A percentile compares a stretch with the other conserved stretches of the same genome.
Evolutionary conservation across 2,797 vertebrate species (phyloP).

Genomic region (Melopsittacus undulatus): DNA sequence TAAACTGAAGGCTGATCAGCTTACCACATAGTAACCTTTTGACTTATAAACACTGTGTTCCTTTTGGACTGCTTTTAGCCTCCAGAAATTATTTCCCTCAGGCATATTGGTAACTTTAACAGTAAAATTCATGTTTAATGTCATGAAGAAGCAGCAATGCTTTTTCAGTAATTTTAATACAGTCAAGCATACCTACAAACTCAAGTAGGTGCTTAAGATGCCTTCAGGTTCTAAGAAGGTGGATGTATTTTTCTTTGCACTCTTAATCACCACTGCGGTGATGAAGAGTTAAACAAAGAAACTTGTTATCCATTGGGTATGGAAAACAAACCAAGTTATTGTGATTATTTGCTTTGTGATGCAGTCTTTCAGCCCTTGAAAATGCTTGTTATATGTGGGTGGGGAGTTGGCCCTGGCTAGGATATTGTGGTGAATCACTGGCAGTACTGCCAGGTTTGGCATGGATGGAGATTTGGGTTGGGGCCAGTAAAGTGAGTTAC

Average conservation of each 20-base stretch:
- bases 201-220: not conserved
- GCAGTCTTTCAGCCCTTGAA: constrained; percentile 27
- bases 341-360: constrained; percentile 40
- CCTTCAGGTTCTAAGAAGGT: not conserved
- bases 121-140: not conserved
- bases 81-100: constrained; percentile 17
- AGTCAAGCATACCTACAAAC: not conserved
- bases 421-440: constrained; percentile 56
- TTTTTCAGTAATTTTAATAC: not conserved
- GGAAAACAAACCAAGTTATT: not conserved
- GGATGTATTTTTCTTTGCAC: not conserved
- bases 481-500: constrained; percentile 32
- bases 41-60: constrained; percentile 72
- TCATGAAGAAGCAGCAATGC: not conserved
- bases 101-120: not conserved
- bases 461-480: constrained; percentile 22
- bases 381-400: constrained; percentile 19
- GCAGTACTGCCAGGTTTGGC: constrained; percentile 41
- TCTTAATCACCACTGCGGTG: not conserved
- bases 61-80: constrained; percentile 47
- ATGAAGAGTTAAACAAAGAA: not conserved
- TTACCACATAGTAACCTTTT: constrained; percentile 73
- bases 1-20: constrained; percentile 61
- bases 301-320: not conserved
- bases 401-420: constrained; percentile 31